phyloP scores from a whole-genome alignment of 37 sponge, comb jelly and placozoan genomes.

The Cladorhizidae sp. region DNA sequence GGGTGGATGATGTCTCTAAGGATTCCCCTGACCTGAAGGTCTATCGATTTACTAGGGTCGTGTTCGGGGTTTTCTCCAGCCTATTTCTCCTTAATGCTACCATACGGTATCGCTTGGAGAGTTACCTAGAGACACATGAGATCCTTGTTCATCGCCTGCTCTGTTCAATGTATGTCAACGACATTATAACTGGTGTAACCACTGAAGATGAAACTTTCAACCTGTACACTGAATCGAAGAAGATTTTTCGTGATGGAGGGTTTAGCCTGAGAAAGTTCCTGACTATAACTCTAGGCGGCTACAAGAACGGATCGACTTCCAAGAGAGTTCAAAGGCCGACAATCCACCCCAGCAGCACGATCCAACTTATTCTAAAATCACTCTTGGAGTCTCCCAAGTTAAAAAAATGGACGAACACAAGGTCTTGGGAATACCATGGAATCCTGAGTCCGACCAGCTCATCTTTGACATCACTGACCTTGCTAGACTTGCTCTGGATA shows the following conservation, averaged over 20 bases:
- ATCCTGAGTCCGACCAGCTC: conserved; percentile 37
- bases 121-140: conserved; percentile 2
- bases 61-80: conserved; percentile 51
- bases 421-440: conserved; percentile 58
- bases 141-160: conserved; percentile 13
- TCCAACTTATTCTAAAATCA: conserved; percentile 16
- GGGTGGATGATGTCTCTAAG: conserved; percentile 50
- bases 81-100: conserved; percentile 52
- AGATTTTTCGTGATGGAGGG: conserved; percentile 35
- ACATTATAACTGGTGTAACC: conserved; percentile 41
- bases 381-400: conserved; percentile 14
- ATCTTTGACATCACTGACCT: conserved; percentile 18
- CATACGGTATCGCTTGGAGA: conserved; percentile 36
- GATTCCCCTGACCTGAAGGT: conserved; percentile 6
- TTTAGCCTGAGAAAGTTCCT: conserved; percentile 56
- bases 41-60: conserved; percentile 41
- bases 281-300: conserved; percentile 19
- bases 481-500: conserved; percentile 17
- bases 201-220: conserved; percentile 38
- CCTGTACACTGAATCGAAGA: conserved; percentile 31
- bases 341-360: conserved; percentile 18
- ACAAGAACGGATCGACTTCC: conserved; percentile 25
- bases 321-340: neutral
- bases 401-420: conserved; percentile 27
- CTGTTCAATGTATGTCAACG: conserved; percentile 53